Conservation (phyloP, 2,113 vertebrate genomes). For the Pitta sordida region DNA sequence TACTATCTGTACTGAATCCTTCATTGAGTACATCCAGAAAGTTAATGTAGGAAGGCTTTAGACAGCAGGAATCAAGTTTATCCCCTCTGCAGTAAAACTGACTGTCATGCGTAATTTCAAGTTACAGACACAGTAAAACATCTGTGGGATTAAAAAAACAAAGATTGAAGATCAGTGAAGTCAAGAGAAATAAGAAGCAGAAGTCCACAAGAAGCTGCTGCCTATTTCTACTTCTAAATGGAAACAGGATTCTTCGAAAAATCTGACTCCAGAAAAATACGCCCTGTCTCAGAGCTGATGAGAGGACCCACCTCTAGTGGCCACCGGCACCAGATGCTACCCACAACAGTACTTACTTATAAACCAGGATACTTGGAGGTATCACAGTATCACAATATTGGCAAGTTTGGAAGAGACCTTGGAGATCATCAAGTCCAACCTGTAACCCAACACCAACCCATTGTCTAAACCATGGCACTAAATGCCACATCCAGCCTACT, state of each 20-base stretch:
- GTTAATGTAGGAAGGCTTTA: neutral
- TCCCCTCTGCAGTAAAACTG: neutral
- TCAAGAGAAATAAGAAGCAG: neutral
- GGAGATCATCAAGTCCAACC: too few species aligned
- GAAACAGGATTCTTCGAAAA: neutral
- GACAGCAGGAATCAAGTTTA: neutral
- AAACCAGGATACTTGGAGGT: neutral
- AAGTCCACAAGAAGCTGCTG: neutral
- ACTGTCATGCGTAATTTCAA: neutral
- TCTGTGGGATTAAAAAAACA: neutral
- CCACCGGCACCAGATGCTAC: neutral
- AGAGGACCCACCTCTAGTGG: neutral
- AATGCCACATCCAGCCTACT: too few species aligned
- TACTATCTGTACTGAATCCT: neutral
- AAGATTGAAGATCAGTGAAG: neutral
- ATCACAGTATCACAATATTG: too few species aligned
- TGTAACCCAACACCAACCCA: too few species aligned
- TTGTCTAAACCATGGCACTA: too few species aligned
- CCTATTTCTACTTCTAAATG: neutral
- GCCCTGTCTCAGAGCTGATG: neutral
- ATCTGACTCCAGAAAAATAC: neutral
- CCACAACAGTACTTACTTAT: rapidly evolving
- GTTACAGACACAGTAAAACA: neutral
- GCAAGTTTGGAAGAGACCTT: too few species aligned
- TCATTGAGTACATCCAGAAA: neutral